phyloP scores from a whole-genome alignment of 1,140 invertebrate genomes.

The Phymorhynchus buccinoides region DNA sequence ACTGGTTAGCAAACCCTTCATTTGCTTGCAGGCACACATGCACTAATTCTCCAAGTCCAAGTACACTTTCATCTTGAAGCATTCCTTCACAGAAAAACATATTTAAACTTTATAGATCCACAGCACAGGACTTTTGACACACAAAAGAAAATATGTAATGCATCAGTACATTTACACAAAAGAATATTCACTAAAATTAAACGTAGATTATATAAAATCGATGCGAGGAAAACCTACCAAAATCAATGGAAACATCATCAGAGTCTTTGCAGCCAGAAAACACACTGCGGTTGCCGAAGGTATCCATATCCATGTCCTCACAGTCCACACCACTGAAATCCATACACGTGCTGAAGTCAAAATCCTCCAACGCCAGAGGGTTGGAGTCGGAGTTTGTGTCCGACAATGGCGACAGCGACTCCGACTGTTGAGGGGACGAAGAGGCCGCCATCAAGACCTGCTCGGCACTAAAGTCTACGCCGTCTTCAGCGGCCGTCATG shows the following conservation, averaged over 20 bases:
- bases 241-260: slow-evolving; percentile 57
- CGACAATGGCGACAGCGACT: not conserved
- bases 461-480: slow-evolving; percentile 32
- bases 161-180: not conserved
- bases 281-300: slow-evolving; percentile 9
- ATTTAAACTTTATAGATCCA: too few species aligned
- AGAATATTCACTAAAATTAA: not conserved
- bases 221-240: slow-evolving; percentile 44
- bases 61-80: too few species aligned
- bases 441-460: slow-evolving; percentile 32
- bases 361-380: slow-evolving; percentile 57
- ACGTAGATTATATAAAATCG: not conserved
- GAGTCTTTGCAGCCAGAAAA: slow-evolving; percentile 34
- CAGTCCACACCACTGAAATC: slow-evolving; percentile 39
- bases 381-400: slow-evolving; percentile 17
- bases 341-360: slow-evolving; percentile 56
- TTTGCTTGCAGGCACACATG: too few species aligned
- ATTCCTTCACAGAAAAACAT: too few species aligned
- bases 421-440: slow-evolving; percentile 4
- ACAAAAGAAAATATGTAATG: not conserved
- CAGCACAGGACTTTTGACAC: not conserved
- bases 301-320: slow-evolving; percentile 9
- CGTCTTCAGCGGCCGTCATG: slow-evolving; percentile 34
- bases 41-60: too few species aligned
- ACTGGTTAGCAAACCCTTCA: too few species aligned